A percentile compares a stretch with the other conserved stretches of the same genome.
Conservation (phyloP, 2,113 vertebrate species). For the Salminus brasiliensis region DNA sequence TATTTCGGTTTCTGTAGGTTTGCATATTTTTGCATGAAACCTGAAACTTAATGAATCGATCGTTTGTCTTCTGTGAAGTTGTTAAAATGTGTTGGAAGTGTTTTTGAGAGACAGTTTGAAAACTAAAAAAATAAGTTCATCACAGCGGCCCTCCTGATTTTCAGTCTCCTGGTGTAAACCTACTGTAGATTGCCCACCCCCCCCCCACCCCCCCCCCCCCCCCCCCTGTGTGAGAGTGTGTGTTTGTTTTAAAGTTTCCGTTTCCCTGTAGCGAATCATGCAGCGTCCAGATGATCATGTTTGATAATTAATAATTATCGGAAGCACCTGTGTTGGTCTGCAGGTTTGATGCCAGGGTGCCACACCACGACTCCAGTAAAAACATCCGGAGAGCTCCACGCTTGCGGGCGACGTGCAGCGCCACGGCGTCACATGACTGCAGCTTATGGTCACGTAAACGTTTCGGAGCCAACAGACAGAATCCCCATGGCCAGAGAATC, state of each 20-base stretch:
- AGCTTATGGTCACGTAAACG: background rate
- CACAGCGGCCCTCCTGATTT: background rate
- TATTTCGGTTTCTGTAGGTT: too few species aligned
- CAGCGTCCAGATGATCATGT: conserved; percentile 5
- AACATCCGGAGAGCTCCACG: conserved; percentile 8
- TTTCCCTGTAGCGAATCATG: conserved; percentile 3
- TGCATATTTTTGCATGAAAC: too few species aligned
- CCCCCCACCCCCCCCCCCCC: too few species aligned
- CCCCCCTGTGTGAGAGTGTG: background rate
- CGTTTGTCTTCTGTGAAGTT: too few species aligned
- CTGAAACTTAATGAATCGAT: too few species aligned
- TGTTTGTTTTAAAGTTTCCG: background rate
- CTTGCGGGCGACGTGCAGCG: conserved; percentile 1
- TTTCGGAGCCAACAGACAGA: background rate
- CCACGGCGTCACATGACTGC: background rate
- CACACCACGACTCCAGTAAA: conserved; percentile 6
- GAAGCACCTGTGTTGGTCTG: conserved; percentile 2
- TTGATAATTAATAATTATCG: conserved; percentile 12
- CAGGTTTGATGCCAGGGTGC: background rate
- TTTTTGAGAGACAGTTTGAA: too few species aligned
- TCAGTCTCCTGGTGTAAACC: background rate
- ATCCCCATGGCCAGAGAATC: background rate
- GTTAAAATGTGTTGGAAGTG: too few species aligned
- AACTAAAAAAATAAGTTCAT: too few species aligned
- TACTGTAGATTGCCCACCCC: background rate